These are phyloP conservation scores for Invenusta paracnida DNA, from an alignment of 2,888 invertebrate genomes.

Conservation along the genomic window DNA sequence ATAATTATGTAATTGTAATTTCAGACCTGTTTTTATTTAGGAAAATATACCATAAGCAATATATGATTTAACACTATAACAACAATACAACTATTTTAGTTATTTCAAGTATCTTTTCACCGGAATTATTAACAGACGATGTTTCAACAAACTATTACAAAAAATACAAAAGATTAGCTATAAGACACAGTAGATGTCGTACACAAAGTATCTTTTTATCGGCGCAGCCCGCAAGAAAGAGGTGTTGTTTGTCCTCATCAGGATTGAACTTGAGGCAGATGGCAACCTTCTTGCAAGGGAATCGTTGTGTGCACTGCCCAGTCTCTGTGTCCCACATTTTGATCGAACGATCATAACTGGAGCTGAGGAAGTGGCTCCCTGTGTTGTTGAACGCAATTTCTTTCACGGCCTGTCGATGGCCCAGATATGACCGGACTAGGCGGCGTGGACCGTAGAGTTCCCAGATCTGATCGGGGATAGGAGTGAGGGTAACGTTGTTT, in stretches of 20 bases:
- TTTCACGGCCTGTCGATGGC: slow-evolving; percentile 90
- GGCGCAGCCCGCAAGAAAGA: slow-evolving; percentile 95
- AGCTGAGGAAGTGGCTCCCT: slow-evolving; percentile 86
- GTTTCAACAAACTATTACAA: too few species aligned
- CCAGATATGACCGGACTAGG: slow-evolving; percentile 86
- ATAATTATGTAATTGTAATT: too few species aligned
- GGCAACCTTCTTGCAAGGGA: slow-evolving; percentile 90
- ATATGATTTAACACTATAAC: too few species aligned
- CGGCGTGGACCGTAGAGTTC: slow-evolving; percentile 91
- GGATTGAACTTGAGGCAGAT: slow-evolving; percentile 98
- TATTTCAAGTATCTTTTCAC: too few species aligned
- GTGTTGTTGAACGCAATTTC: slow-evolving; percentile 91
- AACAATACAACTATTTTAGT: too few species aligned
- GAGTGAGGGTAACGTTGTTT: background rate
- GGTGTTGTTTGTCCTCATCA: slow-evolving; percentile 88
- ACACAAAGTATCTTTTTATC: slow-evolving; percentile 99
- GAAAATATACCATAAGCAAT: too few species aligned
- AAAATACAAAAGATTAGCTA: too few species aligned
- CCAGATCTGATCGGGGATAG: slow-evolving; percentile 70
- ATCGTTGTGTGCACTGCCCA: slow-evolving; percentile 67
- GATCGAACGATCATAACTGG: slow-evolving; percentile 87
- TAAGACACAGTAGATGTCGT: too few species aligned
- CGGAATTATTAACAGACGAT: too few species aligned
- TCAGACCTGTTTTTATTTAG: too few species aligned
- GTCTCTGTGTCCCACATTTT: slow-evolving; percentile 99